Evolutionary conservation across 2,797 vertebrate species (phyloP).

Genomic region (Microctenopoma stevenorrisi): DNA sequence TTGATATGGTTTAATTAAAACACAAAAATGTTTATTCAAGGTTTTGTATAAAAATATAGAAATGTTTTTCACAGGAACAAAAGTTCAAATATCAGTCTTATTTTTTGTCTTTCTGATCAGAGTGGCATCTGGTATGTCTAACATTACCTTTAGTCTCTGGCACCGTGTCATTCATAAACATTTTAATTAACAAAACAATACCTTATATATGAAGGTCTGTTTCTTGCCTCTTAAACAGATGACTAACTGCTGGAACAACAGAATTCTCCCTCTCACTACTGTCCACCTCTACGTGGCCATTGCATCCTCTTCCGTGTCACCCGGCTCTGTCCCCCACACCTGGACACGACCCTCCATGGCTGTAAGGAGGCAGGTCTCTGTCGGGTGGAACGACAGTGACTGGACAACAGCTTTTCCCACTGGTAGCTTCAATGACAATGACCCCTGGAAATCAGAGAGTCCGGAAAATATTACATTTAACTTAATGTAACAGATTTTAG

Average conservation of each 20-base stretch:
- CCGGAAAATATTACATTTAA: not conserved
- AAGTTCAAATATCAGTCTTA: not conserved
- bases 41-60: slow-evolving; percentile 40
- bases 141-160: not conserved
- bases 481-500: not conserved
- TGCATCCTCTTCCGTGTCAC: slow-evolving; percentile 60
- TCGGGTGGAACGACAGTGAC: slow-evolving; percentile 90
- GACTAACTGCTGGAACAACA: not conserved
- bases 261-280: not conserved
- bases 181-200: too few species aligned
- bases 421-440: slow-evolving; percentile 82
- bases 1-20: not conserved
- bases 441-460: slow-evolving; percentile 79
- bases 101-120: too few species aligned
- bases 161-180: too few species aligned
- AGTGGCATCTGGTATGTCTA: not conserved
- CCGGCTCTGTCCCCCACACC: slow-evolving; percentile 87
- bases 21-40: slow-evolving; percentile 38
- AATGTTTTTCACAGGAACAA: not conserved
- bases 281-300: slow-evolving; percentile 29
- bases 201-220: not conserved
- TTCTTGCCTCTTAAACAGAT: not conserved
- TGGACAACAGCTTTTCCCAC: slow-evolving; percentile 90
- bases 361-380: slow-evolving; percentile 85
- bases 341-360: slow-evolving; percentile 87